These are phyloP conservation scores for Actenoides lindsayi DNA, from an alignment of 2,113 vertebrate species.

Conservation along the genomic window DNA sequence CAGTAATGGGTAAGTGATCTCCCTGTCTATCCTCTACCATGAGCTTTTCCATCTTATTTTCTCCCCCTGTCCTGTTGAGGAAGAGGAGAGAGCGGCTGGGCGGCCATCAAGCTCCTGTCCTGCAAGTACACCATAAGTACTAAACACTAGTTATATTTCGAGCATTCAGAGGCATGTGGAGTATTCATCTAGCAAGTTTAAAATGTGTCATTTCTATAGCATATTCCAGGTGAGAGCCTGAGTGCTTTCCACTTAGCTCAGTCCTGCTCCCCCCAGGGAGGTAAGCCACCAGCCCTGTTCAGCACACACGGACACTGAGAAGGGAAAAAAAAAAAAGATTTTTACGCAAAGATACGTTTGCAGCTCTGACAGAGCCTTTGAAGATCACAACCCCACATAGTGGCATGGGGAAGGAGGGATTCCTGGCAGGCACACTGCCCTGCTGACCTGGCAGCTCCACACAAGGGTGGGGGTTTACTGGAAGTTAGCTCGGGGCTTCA, in stretches of 20 bases:
- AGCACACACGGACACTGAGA: not conserved
- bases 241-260: not conserved
- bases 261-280: not conserved
- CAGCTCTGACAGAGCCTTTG: not conserved
- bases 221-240: not conserved
- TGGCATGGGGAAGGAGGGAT: not conserved
- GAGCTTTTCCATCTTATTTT: not conserved
- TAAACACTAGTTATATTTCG: not conserved
- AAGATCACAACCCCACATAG: rapidly evolving
- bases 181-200: not conserved
- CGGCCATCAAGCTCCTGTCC: rapidly evolving
- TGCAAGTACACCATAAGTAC: too few species aligned
- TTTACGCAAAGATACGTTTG: rapidly evolving
- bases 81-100: not conserved
- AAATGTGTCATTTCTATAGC: not conserved
- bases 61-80: not conserved
- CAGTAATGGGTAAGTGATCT: not conserved
- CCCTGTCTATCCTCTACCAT: not conserved
- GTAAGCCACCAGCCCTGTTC: not conserved
- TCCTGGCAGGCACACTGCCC: rapidly evolving
- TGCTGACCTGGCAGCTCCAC: not conserved
- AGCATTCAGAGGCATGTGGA: not conserved
- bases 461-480: not conserved
- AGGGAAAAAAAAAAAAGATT: not conserved
- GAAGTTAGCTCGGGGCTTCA: rapidly evolving